Base-by-base conservation (phyloP, 1,140 invertebrate species). In the Diorhabda carinulata region DNA sequence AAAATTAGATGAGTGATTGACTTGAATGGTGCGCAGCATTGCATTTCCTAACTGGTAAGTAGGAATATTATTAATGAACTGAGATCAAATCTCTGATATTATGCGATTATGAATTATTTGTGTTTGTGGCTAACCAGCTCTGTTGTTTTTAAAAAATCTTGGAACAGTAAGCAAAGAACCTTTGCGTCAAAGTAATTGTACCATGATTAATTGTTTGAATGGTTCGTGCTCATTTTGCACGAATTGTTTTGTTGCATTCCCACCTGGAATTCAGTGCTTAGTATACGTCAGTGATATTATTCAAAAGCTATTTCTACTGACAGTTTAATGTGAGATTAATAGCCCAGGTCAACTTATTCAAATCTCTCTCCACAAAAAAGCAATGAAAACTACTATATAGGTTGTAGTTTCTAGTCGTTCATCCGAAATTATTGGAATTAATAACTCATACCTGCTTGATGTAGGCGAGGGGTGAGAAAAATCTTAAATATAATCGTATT, bases 51-150 rank as follows among this genome's bases (percentile, higher is more conserved):
- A 25, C 43, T 40, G 10, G 60, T 62, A 64, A 63, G 67, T 69
- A 47, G 59, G 25, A 61, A 40, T 61, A 61, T 61, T 72, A 72
- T 72, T 72, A 72, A 72, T 72, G 71, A 64, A 43, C 63, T 64
- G 52, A 70, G 71, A 72, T 72, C 69, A 61, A 64, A 69, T 72
- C 68, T 66, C 68, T 70, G 71, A 72, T 72, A 52, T 52, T 52
- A 70, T 60, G 64, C 52, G 68, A 72, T 72, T 66, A 70, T 70
- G 64, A 66, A 72, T 72, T 66, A 60, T 68, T 57, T 68, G 63
- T 62, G 67, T 68, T 63, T 61, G 67, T 68, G 67, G 57, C 63
- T 45, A 60, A 63, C 67, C 63, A 62, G 67, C 63, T 63, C 60
- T 57, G 60, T 68, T 63, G 52, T 52, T 41, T 57, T 8, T 10